phyloP scores from a whole-genome alignment of 2,888 invertebrate genomes.

The Cecidostiba fungosa region DNA sequence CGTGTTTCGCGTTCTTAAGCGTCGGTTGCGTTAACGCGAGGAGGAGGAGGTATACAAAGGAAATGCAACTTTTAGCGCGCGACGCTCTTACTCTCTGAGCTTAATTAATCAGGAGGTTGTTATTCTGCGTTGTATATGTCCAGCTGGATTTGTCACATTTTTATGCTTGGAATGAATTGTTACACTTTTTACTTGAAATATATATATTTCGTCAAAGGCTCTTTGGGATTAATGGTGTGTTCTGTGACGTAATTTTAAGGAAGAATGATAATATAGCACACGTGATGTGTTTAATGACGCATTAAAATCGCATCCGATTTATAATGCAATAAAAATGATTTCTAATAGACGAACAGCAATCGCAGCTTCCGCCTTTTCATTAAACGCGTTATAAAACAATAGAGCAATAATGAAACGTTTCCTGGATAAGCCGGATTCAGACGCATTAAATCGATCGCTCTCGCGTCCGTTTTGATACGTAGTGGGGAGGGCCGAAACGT shows the following conservation, averaged over 20 bases:
- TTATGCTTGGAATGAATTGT: background rate
- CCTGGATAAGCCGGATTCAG: background rate
- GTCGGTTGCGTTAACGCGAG: conserved; percentile 7
- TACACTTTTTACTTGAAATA: background rate
- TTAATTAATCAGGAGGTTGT: background rate
- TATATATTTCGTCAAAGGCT: background rate
- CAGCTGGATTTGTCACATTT: background rate
- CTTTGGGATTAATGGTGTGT: background rate
- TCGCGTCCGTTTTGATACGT: background rate
- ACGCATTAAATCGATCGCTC: background rate
- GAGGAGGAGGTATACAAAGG: background rate
- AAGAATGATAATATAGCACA: background rate
- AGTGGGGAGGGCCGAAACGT: too few relatives aligned
- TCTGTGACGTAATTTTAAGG: background rate
- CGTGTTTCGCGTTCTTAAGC: background rate
- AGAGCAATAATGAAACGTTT: background rate
- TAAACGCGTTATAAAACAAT: background rate
- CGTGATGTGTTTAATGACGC: background rate
- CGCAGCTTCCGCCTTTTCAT: background rate
- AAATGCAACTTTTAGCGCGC: background rate
- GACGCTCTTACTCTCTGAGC: background rate
- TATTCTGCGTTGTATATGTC: background rate
- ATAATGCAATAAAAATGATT: background rate
- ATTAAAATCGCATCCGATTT: background rate
- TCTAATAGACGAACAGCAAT: background rate